These are phyloP conservation scores for Scopus umbretta DNA, from an alignment of 2,113 vertebrate genomes.

Conservation along the genomic window DNA sequence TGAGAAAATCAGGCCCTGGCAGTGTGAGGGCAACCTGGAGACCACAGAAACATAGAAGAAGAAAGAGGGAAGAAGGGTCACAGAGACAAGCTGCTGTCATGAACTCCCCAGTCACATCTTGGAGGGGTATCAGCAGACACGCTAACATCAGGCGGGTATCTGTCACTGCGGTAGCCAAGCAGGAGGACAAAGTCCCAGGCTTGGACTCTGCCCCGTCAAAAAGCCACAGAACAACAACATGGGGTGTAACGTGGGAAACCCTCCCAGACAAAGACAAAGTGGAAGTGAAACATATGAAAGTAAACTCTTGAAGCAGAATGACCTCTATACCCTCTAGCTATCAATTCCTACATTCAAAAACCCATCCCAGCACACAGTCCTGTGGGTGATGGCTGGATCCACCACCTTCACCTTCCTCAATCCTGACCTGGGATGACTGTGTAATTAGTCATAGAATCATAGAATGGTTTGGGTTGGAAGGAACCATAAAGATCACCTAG, in stretches of 20 bases:
- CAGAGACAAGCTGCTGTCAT: neutral
- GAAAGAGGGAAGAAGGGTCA: neutral
- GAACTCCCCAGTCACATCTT: neutral
- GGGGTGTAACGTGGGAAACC: neutral
- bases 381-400: neutral
- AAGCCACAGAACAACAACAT: neutral
- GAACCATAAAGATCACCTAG: too few species aligned
- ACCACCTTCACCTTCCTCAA: neutral
- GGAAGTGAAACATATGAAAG: neutral
- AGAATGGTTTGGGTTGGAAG: too few species aligned
- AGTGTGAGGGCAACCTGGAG: neutral
- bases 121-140: neutral
- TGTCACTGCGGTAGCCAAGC: neutral
- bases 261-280: neutral
- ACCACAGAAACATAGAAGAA: neutral
- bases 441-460: neutral
- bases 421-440: rapidly evolving
- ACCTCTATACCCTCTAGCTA: neutral
- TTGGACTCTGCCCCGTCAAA: neutral
- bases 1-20: neutral
- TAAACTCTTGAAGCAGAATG: neutral
- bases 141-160: neutral
- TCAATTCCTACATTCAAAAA: neutral
- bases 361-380: neutral
- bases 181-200: neutral